A percentile compares a stretch with the other conserved stretches of the same genome.
phyloP scores from a whole-genome alignment of 2,888 invertebrate genomes.

The Ophion obscuratus region DNA sequence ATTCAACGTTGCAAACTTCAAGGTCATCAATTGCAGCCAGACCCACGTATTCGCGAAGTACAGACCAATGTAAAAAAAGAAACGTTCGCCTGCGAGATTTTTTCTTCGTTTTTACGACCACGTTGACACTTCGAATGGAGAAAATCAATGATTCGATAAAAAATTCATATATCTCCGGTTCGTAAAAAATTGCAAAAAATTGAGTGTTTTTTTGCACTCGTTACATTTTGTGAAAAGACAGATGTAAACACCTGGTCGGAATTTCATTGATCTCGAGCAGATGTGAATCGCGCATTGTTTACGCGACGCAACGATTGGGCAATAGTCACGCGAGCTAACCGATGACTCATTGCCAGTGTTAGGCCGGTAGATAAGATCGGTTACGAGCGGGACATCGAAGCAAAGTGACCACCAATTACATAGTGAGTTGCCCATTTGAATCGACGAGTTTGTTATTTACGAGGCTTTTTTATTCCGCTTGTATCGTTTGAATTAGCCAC shows the following conservation, averaged over 20 bases:
- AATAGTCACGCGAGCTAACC: conserved; percentile 14
- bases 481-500: conserved; percentile 25
- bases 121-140: too few relatives aligned
- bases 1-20: too few relatives aligned
- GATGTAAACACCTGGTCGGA: neutral
- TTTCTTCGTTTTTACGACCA: too few relatives aligned
- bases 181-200: too few relatives aligned
- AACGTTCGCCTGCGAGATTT: too few relatives aligned
- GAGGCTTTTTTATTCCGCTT: conserved; percentile 5
- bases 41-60: too few relatives aligned
- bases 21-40: too few relatives aligned
- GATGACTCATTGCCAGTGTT: conserved; percentile 9
- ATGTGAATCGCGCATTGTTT: conserved; percentile 20
- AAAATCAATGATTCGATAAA: too few relatives aligned
- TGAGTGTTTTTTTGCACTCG: too few relatives aligned
- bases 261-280: neutral
- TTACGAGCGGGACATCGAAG: conserved; percentile 11
- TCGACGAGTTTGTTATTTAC: conserved; percentile 42
- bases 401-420: conserved; percentile 32
- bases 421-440: conserved; percentile 26
- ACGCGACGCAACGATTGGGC: conserved; percentile 31
- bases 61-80: too few relatives aligned
- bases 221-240: neutral
- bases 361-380: conserved; percentile 30
- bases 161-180: too few relatives aligned